Conservation (phyloP, 2,797 vertebrate species). For the Eidolon dupreanum region DNA sequence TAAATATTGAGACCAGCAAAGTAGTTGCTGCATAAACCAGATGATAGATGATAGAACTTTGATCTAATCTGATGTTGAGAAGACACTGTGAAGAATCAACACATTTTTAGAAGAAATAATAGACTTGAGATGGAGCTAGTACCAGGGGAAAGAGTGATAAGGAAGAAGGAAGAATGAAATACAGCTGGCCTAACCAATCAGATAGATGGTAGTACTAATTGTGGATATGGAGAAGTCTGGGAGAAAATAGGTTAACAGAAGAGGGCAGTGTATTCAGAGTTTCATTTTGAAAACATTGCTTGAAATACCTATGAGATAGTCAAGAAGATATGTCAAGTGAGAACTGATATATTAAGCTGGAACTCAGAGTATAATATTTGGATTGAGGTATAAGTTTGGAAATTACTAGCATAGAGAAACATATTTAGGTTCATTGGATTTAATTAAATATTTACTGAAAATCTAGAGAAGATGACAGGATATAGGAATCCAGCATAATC, state of each 20-base stretch:
- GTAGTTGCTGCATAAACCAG: background rate
- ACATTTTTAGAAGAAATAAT: background rate
- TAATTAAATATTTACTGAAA: background rate
- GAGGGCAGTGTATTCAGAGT: background rate
- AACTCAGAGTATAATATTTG: background rate
- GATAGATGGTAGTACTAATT: too few relatives aligned
- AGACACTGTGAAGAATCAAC: background rate
- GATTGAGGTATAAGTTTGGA: background rate
- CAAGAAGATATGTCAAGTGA: background rate
- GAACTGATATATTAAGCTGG: background rate
- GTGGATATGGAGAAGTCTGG: background rate
- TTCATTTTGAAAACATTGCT: constrained; percentile 17
- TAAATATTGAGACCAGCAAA: background rate
- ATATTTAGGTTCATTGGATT: background rate
- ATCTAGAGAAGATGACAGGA: background rate
- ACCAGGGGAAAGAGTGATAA: background rate
- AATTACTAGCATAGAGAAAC: background rate
- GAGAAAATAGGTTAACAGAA: background rate
- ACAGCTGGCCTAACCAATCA: background rate
- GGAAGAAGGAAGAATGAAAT: background rate
- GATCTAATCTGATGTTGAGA: background rate
- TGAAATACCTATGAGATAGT: background rate
- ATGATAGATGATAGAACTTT: background rate
- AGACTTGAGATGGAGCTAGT: background rate
- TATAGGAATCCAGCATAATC: background rate